phyloP scores from a whole-genome alignment of 1,140 invertebrate genomes.

The Marisa cornuarietis region DNA sequence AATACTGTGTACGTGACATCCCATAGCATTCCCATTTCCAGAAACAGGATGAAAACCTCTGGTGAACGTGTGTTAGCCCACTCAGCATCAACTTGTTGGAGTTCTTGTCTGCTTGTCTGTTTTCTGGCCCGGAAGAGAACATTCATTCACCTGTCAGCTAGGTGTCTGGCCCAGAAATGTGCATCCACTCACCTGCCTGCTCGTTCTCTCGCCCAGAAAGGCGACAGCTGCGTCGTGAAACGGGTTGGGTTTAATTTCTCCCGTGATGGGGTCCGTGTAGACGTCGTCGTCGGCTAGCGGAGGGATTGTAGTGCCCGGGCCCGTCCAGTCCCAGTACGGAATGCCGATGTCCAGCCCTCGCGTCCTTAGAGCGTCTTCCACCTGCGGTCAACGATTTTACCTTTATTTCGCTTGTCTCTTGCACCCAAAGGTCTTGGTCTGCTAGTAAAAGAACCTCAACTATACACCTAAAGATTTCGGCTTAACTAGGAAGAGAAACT shows the following conservation, averaged over 20 bases:
- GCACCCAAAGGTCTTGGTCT: background rate
- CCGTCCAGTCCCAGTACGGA: constrained; percentile 43
- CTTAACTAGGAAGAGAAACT: too few species aligned
- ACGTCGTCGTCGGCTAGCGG: constrained; percentile 17
- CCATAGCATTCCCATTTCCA: too few species aligned
- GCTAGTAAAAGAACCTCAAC: background rate
- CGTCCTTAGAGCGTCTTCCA: constrained; percentile 32
- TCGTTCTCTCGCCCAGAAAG: constrained; percentile 16
- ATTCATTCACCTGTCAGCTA: too few species aligned
- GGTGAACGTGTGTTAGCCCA: too few species aligned
- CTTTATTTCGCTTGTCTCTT: background rate
- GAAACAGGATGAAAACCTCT: too few species aligned
- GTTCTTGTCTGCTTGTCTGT: too few species aligned
- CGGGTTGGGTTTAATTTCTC: constrained; percentile 24
- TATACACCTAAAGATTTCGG: background rate
- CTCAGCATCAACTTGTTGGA: too few species aligned
- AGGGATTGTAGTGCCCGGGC: constrained; percentile 27
- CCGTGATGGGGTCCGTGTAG: constrained; percentile 26
- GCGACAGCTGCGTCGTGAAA: constrained; percentile 32
- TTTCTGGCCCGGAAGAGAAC: too few species aligned
- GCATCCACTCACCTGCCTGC: background rate
- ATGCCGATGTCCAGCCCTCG: constrained; percentile 34
- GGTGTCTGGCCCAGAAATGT: too few species aligned
- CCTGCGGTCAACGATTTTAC: background rate
- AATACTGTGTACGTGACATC: too few species aligned